Evolutionary conservation across 2,113 vertebrate species (phyloP).

Genomic region (Syngnathus scovelli): DNA sequence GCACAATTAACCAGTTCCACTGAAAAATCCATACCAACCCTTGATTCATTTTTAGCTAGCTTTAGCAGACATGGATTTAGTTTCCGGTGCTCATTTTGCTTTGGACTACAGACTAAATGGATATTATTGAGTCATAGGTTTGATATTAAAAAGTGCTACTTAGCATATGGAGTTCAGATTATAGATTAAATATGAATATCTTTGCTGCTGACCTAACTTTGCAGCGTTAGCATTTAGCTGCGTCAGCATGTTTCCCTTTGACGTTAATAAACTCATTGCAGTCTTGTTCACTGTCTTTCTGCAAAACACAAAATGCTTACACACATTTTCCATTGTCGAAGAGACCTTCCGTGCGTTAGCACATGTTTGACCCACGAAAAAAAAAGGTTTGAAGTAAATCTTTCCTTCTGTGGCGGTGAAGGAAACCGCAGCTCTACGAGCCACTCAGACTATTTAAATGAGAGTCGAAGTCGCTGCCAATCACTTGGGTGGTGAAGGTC

Average conservation of each 20-base stretch:
- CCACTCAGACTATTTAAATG: constrained; percentile 8
- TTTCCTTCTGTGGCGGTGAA: constrained; percentile 21
- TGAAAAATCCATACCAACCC: neutral
- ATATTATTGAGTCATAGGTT: neutral
- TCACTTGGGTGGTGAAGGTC: constrained; percentile 13
- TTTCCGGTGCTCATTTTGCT: neutral
- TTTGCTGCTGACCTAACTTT: neutral
- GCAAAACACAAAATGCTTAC: constrained; percentile 20
- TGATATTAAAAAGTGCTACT: neutral
- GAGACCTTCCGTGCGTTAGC: constrained; percentile 3
- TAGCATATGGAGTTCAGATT: neutral
- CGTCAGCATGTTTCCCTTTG: neutral
- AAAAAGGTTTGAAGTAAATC: constrained; percentile 25
- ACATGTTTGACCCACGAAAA: constrained; percentile 16
- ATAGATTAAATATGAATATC: neutral
- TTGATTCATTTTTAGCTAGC: neutral
- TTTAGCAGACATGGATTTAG: neutral
- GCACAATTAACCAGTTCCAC: constrained; percentile 15
- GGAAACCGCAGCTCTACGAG: constrained; percentile 21
- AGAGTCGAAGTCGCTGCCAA: constrained; percentile 11
- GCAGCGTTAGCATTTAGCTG: neutral
- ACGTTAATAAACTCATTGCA: neutral
- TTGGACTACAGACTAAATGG: neutral
- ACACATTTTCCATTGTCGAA: constrained; percentile 42
- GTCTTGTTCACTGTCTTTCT: constrained; percentile 13